Evolutionary conservation across 1,140 invertebrate species (phyloP).

Genomic region (Pinna nobilis): DNA sequence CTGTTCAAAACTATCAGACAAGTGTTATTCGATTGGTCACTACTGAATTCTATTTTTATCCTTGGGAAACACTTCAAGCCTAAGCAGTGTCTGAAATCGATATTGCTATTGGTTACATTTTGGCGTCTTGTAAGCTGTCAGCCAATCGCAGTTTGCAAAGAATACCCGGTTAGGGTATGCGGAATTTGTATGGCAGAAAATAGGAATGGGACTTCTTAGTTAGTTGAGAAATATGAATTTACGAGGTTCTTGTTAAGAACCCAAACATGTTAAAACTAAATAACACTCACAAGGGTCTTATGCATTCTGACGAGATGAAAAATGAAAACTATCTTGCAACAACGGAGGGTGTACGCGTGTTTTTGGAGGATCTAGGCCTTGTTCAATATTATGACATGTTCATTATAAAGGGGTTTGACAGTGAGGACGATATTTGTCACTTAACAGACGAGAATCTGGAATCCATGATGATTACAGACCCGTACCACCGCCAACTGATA

Average conservation of each 20-base stretch:
- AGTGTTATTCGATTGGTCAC: not conserved
- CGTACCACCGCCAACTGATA: constrained; percentile 46
- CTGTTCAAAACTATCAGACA: too few species aligned
- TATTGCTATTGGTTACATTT: constrained; percentile 44
- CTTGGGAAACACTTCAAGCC: not conserved
- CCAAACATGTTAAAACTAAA: not conserved
- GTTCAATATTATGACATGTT: constrained; percentile 64
- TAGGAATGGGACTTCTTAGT: too few species aligned
- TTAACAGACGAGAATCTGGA: constrained; percentile 58
- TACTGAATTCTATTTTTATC: not conserved
- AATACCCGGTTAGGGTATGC: not conserved
- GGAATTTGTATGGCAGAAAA: too few species aligned
- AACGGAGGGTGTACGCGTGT: constrained; percentile 49
- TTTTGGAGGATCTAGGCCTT: constrained; percentile 60
- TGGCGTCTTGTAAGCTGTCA: constrained; percentile 20
- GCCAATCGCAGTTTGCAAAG: constrained; percentile 32
- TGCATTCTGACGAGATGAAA: not conserved
- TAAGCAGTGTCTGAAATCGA: not conserved
- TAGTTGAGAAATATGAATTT: too few species aligned
- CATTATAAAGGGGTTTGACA: constrained; percentile 64
- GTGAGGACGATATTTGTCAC: constrained; percentile 58
- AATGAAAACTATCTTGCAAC: constrained; percentile 41
- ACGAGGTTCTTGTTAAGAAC: constrained; percentile 7
- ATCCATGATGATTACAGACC: constrained; percentile 55
- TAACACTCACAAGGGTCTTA: not conserved